Evolutionary conservation across 2,797 vertebrate species (phyloP).

Genomic region (Clarias laeviceps): DNA sequence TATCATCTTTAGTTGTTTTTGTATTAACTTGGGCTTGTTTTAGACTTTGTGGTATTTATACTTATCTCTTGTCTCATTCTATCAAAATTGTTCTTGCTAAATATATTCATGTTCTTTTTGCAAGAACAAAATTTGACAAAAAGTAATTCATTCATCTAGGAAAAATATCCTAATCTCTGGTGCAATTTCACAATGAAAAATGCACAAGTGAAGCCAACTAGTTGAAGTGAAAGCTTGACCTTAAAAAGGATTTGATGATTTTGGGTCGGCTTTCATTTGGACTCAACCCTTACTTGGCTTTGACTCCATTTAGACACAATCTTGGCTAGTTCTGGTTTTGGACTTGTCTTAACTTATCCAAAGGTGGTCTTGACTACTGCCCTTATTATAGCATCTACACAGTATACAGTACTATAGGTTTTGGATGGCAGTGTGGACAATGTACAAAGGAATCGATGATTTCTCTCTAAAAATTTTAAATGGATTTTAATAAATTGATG

Average conservation of each 20-base stretch:
- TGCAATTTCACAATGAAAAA: not conserved
- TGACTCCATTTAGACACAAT: not conserved
- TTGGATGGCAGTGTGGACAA: not conserved
- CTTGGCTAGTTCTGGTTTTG: constrained; percentile 6
- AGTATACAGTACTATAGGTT: not conserved
- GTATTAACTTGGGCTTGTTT: not conserved
- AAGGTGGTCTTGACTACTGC: not conserved
- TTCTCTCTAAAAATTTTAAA: not conserved
- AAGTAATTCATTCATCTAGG: not conserved
- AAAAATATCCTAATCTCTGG: constrained; percentile 1
- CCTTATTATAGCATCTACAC: not conserved
- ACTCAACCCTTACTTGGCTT: not conserved
- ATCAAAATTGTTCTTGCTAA: not conserved
- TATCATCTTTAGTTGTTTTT: not conserved
- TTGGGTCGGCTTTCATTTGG: not conserved
- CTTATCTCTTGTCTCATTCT: not conserved
- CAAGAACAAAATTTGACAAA: not conserved
- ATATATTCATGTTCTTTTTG: not conserved
- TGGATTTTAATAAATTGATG: not conserved
- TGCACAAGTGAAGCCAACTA: not conserved
- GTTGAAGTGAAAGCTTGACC: not conserved
- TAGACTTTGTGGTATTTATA: not conserved
- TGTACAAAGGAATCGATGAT: not conserved
- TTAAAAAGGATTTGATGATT: not conserved
- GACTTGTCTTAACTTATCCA: not conserved